These are phyloP conservation scores for Coregonus ussuriensis DNA, from an alignment of 2,797 vertebrate species.

Conservation along the genomic window DNA sequence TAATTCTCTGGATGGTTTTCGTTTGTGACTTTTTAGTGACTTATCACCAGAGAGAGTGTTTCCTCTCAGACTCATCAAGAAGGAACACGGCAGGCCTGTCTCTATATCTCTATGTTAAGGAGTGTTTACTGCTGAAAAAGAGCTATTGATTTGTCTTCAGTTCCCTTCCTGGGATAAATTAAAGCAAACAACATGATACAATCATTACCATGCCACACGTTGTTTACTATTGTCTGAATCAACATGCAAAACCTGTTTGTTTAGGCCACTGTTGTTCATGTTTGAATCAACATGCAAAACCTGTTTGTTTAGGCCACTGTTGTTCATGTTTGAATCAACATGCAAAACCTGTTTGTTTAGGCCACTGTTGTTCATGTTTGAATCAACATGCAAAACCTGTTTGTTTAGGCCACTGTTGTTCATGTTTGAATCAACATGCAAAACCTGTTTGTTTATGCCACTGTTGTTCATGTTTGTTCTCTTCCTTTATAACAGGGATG, in stretches of 20 bases:
- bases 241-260: background rate
- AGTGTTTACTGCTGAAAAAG: background rate
- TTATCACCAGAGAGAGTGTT: background rate
- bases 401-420: no score
- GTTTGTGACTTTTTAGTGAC: background rate
- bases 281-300: no score
- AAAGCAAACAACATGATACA: background rate
- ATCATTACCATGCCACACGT: conserved; percentile 4
- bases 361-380: no score
- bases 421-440: no score
- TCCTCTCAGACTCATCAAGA: background rate
- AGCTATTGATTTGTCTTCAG: background rate
- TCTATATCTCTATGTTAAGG: background rate
- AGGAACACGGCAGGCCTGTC: background rate
- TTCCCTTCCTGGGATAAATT: background rate
- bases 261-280: background rate
- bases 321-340: no score
- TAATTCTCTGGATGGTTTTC: no score
- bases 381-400: no score
- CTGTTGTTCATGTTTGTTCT: background rate
- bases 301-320: no score
- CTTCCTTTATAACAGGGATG: background rate
- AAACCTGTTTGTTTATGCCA: no score
- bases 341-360: no score
- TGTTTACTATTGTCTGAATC: background rate